Percentiles rank a stretch among this genome's conserved stretches.
phyloP scores from a whole-genome alignment of 2,888 invertebrate species.

The Caenorhabditis panamensis region DNA sequence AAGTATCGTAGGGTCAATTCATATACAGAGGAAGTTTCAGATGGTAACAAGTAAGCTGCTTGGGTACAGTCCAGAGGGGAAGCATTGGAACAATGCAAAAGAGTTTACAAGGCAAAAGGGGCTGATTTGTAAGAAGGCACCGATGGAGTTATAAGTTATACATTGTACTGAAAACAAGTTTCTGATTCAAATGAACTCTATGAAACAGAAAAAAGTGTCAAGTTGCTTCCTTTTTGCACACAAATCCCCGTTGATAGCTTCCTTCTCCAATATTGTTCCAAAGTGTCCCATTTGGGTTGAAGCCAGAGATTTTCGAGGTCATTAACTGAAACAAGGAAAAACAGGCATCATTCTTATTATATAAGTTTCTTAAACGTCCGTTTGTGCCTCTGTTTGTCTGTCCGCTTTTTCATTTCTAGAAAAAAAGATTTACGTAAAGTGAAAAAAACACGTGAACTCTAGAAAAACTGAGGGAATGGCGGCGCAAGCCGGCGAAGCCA shows the following conservation, averaged over 20 bases:
- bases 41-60: not conserved
- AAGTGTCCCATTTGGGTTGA: not conserved
- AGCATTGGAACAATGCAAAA: not conserved
- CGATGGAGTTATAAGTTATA: no score
- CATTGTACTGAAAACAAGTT: no score
- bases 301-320: not conserved
- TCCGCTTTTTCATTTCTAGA: no score
- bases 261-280: not conserved
- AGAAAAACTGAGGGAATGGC: no score
- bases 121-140: not conserved
- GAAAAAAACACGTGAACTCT: no score
- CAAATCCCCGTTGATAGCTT: not conserved
- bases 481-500: no score
- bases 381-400: no score
- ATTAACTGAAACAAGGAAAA: not conserved
- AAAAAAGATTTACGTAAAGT: no score
- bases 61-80: not conserved
- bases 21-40: not conserved
- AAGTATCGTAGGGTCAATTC: not conserved
- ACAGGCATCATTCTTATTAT: no score
- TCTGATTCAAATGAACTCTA: no score
- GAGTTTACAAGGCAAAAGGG: not conserved
- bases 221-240: not conserved
- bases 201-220: no score
- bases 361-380: no score